Conservation (phyloP, 2,888 invertebrate species). For the Pogonocherus hispidulus region DNA sequence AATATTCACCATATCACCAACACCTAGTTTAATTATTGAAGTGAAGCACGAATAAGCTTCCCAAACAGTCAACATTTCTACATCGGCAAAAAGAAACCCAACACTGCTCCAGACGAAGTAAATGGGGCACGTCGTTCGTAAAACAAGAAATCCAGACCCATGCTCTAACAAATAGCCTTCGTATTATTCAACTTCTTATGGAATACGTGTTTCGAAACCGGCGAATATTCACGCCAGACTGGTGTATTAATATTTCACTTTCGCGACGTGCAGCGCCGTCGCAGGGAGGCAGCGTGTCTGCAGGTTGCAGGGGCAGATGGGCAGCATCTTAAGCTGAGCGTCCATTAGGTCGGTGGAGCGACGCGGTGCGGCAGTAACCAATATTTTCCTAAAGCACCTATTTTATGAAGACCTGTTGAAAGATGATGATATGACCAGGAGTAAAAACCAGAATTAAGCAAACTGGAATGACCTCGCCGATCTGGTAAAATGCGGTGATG, state of each 20-base stretch:
- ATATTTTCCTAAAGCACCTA: no score
- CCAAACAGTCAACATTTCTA: slow-evolving; percentile 7
- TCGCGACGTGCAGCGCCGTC: slow-evolving; percentile 39
- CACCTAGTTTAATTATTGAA: no score
- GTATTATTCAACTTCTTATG: slow-evolving; percentile 52
- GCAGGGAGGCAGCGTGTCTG: slow-evolving; percentile 29
- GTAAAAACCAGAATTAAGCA: no score
- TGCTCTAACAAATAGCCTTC: slow-evolving; percentile 48
- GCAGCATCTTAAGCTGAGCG: no score
- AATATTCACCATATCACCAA: no score
- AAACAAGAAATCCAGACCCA: slow-evolving; percentile 39
- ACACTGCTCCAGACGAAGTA: slow-evolving; percentile 16
- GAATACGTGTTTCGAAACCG: slow-evolving; percentile 48
- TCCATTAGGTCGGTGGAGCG: no score
- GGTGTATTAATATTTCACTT: slow-evolving; percentile 51
- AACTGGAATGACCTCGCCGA: no score
- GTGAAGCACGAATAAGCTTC: neutral
- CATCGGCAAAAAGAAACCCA: neutral
- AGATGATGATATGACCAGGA: no score
- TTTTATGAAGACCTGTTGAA: no score
- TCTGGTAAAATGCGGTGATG: no score
- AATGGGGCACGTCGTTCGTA: slow-evolving; percentile 37
- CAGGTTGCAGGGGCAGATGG: neutral
- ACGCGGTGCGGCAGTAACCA: no score
- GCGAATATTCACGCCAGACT: slow-evolving; percentile 47